Base-by-base conservation (phyloP, 2,113 vertebrate genomes). In the Climacteris rufus region DNA sequence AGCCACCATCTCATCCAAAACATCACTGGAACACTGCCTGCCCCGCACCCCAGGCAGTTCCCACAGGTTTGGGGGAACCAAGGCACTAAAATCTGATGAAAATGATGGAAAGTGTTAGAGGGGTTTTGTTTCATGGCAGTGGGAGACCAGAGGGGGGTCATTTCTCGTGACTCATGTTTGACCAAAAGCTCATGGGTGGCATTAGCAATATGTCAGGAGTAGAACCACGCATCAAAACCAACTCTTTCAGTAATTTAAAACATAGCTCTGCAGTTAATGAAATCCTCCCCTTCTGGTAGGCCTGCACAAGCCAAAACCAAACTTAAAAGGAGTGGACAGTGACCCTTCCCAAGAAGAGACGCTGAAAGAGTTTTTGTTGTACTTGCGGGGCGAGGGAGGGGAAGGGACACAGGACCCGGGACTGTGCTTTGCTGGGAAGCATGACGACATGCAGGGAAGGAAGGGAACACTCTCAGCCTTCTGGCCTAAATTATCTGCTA, bases 401-500 rank as follows among this genome's bases (percentile, higher is more conserved):
- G 42, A 94, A 65, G 85, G 44, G 90, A 90, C 82, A 7, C 77
- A 92, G 80, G 69, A 53, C 21, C 50, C 0, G 0, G 68, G 91
- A 27, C 57, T 84, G 80, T 82, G 84, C 65, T 76, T 87, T 82
- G 94, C 95, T 97, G 97, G 95, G 96, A 97, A 97, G 96, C 93
- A 88, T 96, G 96, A 97, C 78, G 83, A 93, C 95, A 95, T 87
- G 27, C 78, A 63, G 95, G 84, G 95, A 97, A 82, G 59, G 97
- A 97, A 95, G 97, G 96, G 92, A 97, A 97, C 85, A 5, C 56
- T 96, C 94, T 96, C 93, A 93, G 93, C 88, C 97, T 98, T 96
- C 97, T 97, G 97, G 97, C 96, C 97, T 97, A 91, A 97, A 97
- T 98, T 97, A 98, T 98, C 98, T 97, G 98, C 97, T 98, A 98